These are phyloP conservation scores for Sternarchorhynchus goeldii DNA, from an alignment of 2,797 vertebrate genomes.

Conservation along the genomic window DNA sequence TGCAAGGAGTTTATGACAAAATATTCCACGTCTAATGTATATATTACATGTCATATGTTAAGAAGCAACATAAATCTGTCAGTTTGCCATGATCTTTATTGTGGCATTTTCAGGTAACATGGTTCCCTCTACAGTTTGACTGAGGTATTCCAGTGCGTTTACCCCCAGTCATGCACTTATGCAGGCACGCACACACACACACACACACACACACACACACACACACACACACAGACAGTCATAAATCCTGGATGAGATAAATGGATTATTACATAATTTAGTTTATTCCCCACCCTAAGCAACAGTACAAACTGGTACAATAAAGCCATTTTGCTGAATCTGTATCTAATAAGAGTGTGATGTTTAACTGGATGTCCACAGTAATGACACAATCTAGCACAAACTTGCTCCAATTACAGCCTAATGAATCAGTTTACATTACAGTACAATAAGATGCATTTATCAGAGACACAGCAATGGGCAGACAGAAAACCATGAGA, in stretches of 20 bases:
- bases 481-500: not conserved
- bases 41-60: no score
- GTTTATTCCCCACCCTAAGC: conserved; percentile 54
- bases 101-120: conserved; percentile 62
- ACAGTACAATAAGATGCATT: conserved; percentile 45
- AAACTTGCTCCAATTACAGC: conserved; percentile 46
- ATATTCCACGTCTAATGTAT: no score
- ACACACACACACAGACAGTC: conserved; percentile 50
- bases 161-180: no score
- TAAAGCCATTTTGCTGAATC: conserved; percentile 48
- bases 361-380: conserved; percentile 46
- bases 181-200: conserved; percentile 44
- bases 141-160: conserved; percentile 51
- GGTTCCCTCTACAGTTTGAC: conserved; percentile 75
- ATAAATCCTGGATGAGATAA: conserved; percentile 63
- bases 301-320: conserved; percentile 65
- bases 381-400: conserved; percentile 45
- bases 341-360: conserved; percentile 40
- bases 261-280: conserved; percentile 64
- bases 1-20: no score
- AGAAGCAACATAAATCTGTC: no score
- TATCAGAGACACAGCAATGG: conserved; percentile 23
- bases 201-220: no score
- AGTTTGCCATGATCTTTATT: not conserved
- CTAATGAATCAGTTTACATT: conserved; percentile 52